Base-by-base conservation (phyloP, 2,888 invertebrate genomes). In the Agrilus cyanescens region DNA sequence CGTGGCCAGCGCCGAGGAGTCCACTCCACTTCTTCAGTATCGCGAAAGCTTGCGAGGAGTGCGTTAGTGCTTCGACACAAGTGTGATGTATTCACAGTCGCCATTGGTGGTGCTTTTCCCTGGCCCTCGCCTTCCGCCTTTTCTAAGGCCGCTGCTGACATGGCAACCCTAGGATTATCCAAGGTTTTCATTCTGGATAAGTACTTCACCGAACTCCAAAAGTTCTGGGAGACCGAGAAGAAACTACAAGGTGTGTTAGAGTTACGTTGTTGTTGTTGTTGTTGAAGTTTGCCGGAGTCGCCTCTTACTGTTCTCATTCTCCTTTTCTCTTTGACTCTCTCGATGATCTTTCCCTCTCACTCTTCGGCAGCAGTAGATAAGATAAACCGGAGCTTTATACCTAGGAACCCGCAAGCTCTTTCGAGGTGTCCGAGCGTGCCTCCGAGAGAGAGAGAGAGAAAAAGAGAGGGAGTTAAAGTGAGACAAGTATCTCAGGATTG, bases 151-250 rank as follows among this genome's bases (percentile, higher is more conserved):
- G 25, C 25, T 25, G 25, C 41, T 63, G 69, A 69, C 72, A 91
- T 91, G 91, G 90, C 91, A 78, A 90, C 90, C 71, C 79, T 91
- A 74, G 91, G 91, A 76, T 84, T 91, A 62, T 90, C 90, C 67
- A 93, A 93, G 77, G 91, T 91, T 71, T 93, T 91, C 80, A 93
- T 93, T 69, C 80, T 93, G 78, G 93, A 93, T 82, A 93, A 93
- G 71, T 93, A 93, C 73, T 93, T 93, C 73, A 90, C 89, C 56
- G 93, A 93, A 73, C 76, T 94, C 70, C 90, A 90, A 69, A 93
- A 93, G 74, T 89, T 91, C 74, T 89, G 91, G 88, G 90, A 91
- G 72, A 89, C 90, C 50, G 94, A 94, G 71, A 90, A 91, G 74
- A 90, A 90, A 72, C 75, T 90, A 63, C 87, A 89, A 82, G 94